Evolutionary conservation across 2,113 vertebrate genomes (phyloP).

Genomic region (Lophochroa leadbeateri): DNA sequence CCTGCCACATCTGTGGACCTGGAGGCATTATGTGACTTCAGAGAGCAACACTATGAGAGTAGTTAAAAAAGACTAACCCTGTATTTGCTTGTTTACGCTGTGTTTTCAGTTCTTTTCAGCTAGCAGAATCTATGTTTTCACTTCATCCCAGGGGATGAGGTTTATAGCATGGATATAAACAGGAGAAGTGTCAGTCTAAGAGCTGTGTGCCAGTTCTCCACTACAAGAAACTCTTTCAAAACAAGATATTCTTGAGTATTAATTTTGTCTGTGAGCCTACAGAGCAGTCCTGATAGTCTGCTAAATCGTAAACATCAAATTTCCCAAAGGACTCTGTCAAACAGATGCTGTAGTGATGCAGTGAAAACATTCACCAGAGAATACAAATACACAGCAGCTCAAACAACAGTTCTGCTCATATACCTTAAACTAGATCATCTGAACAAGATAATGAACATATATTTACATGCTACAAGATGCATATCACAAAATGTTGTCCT

Average conservation of each 20-base stretch:
- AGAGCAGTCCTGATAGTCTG: not conserved
- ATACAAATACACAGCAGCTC: not conserved
- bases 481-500: not conserved
- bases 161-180: not conserved
- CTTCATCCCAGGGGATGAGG: not conserved
- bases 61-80: not conserved
- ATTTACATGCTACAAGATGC: not conserved
- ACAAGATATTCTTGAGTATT: not conserved
- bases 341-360: not conserved
- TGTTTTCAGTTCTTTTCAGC: not conserved
- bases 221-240: not conserved
- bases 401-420: not conserved
- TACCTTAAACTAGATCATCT: not conserved
- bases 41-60: not conserved
- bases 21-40: fast-evolving
- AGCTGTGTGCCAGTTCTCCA: not conserved
- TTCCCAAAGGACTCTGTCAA: not conserved
- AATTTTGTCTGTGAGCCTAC: not conserved
- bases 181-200: not conserved
- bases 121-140: not conserved
- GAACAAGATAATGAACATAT: not conserved
- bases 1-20: not conserved
- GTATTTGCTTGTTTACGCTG: not conserved
- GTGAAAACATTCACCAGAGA: not conserved
- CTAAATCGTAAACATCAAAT: not conserved